These are phyloP conservation scores for Aphaenogaster floridana DNA, from an alignment of 1,140 invertebrate genomes.

Conservation along the genomic window DNA sequence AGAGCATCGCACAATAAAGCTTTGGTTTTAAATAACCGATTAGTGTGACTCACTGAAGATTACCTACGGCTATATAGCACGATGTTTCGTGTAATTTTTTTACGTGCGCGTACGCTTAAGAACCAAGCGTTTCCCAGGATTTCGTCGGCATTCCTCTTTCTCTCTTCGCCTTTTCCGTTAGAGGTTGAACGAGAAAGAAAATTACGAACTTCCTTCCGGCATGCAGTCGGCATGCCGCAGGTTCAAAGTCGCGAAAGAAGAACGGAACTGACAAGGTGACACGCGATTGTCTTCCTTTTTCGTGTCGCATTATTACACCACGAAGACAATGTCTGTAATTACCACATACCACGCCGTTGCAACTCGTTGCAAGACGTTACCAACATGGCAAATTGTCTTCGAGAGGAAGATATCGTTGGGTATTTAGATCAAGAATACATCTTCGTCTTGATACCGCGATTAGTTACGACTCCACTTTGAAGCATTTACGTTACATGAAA, in stretches of 20 bases:
- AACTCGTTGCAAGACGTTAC: background rate
- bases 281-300: slow-evolving; percentile 17
- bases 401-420: background rate
- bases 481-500: background rate
- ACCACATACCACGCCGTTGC: background rate
- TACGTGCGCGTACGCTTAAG: background rate
- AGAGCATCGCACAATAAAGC: background rate
- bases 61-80: background rate
- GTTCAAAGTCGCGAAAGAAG: slow-evolving; percentile 45
- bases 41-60: background rate
- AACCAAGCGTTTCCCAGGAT: background rate
- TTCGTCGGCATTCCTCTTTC: background rate
- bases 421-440: background rate
- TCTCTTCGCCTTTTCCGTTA: background rate
- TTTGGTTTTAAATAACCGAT: slow-evolving; percentile 26
- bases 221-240: background rate
- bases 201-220: slow-evolving; percentile 43
- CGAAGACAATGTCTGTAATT: slow-evolving; percentile 42
- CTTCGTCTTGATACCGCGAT: background rate
- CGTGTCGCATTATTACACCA: slow-evolving; percentile 9
- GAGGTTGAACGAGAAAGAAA: slow-evolving; percentile 7
- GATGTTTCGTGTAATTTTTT: slow-evolving; percentile 10
- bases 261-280: background rate
- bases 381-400: background rate
- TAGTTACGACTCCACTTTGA: background rate